Evolutionary conservation across 2,888 invertebrate species (phyloP).

Genomic region (Apamea anceps): DNA sequence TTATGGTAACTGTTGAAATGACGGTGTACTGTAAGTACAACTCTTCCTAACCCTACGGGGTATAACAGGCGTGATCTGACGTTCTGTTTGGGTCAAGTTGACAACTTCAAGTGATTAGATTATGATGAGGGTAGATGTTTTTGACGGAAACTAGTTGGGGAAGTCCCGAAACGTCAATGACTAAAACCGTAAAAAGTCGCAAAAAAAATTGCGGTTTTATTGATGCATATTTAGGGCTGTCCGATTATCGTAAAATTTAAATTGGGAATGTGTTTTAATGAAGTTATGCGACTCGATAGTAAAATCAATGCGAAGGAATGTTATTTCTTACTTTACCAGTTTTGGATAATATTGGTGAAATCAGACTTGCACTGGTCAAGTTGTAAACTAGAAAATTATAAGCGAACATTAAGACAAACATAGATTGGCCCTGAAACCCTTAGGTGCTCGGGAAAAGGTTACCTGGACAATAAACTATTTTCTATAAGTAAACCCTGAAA

Average conservation of each 20-base stretch:
- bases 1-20: not conserved
- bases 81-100: not conserved
- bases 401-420: not conserved
- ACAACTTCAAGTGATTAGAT: not conserved
- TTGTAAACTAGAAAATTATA: constrained; percentile 16
- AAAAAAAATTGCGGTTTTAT: not conserved
- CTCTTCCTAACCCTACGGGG: too few relatives aligned
- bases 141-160: not conserved
- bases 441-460: not conserved
- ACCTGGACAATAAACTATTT: too few relatives aligned
- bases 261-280: not conserved
- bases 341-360: constrained; percentile 37
- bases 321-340: not conserved
- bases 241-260: not conserved
- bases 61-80: too few relatives aligned
- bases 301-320: not conserved
- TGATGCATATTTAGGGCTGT: not conserved
- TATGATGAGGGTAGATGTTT: not conserved
- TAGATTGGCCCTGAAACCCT: not conserved
- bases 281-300: not conserved
- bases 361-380: constrained; percentile 4
- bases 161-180: not conserved
- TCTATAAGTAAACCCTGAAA: too few relatives aligned
- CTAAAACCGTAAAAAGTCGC: too few relatives aligned
- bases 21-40: too few relatives aligned